Base-by-base conservation (phyloP, 2,797 vertebrate genomes). In the Macropodus opercularis region DNA sequence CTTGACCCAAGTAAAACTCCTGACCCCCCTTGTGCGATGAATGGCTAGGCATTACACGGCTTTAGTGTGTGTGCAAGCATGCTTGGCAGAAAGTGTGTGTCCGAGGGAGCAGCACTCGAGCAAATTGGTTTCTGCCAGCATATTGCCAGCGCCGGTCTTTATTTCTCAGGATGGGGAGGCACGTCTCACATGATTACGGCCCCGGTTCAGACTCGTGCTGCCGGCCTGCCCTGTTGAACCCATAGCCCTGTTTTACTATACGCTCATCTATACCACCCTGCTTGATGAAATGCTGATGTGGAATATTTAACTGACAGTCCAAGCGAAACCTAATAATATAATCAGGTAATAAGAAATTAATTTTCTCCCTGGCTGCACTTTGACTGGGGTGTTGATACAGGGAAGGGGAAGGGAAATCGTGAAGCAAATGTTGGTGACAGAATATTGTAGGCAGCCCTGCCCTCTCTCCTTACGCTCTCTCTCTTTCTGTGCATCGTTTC, bases 361-460 rank as follows among this genome's bases (percentile, higher is more conserved):
- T 91, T 94, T 92, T 92, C 91, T 87, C 86, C 91, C 91, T 92
- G 88, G 84, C 85, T 92, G 91, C 91, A 87, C 89, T 87, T 90
- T 92, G 84, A 88, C 81, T 91, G 80, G 89, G 83, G 82, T 86
- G 81, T 89, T 92, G 87, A 90, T 89, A 87, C 86, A 75, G 66
- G 73, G 59, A 66, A 69, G 59, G 34, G 61, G 61, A 65, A 66
- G 49, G 79, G 83, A 69, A 87, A 77, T 66, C 65, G 53, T 9
- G 58, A 73, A 76, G 42, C 69, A 53, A 65, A 59, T 35, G 58
- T 46, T 55, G 65, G 67, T 35, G 67, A 73, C 42, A 65, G 81
- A 77, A 63, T 80, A 56, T 51, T 1, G 23, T 48, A 50, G 60
- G 49, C 66, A 63, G 51, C 23, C 32, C 32, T 38, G 46, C 49